Percentiles rank a stretch among this genome's conserved stretches.
Conservation (phyloP, 2,888 invertebrate genomes). For the Plebejus melissa region DNA sequence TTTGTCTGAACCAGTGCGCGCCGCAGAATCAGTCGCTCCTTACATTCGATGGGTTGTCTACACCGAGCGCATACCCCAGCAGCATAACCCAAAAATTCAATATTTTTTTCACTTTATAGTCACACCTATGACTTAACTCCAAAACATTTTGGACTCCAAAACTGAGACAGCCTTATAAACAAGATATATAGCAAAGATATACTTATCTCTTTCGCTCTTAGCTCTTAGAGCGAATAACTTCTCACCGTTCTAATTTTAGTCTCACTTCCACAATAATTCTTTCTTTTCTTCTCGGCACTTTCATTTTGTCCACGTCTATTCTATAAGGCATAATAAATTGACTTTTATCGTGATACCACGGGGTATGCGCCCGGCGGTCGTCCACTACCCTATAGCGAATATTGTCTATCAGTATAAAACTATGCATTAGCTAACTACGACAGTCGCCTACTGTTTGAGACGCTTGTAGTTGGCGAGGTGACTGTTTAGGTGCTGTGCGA, state of each 20-base stretch:
- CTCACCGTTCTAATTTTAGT: background rate
- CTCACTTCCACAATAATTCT: background rate
- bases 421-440: conserved; percentile 30
- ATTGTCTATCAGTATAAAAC: conserved; percentile 31
- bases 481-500: conserved; percentile 73
- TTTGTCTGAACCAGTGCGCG: background rate
- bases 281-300: background rate
- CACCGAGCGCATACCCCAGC: conserved; percentile 1
- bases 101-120: background rate
- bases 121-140: background rate
- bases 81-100: background rate
- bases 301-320: too few relatives aligned
- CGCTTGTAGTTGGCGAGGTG: conserved; percentile 74
- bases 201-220: background rate
- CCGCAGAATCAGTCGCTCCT: conserved; percentile 21
- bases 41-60: conserved; percentile 21
- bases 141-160: background rate
- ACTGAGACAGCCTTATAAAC: background rate
- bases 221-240: too few relatives aligned
- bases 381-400: conserved; percentile 23
- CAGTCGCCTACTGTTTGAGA: conserved; percentile 55
- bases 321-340: too few relatives aligned
- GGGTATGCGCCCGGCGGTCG: background rate
- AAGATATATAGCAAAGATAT: background rate
- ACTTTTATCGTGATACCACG: background rate